Evolutionary conservation across 1,140 invertebrate species (phyloP).

Genomic region (Parasteatoda tepidariorum): DNA sequence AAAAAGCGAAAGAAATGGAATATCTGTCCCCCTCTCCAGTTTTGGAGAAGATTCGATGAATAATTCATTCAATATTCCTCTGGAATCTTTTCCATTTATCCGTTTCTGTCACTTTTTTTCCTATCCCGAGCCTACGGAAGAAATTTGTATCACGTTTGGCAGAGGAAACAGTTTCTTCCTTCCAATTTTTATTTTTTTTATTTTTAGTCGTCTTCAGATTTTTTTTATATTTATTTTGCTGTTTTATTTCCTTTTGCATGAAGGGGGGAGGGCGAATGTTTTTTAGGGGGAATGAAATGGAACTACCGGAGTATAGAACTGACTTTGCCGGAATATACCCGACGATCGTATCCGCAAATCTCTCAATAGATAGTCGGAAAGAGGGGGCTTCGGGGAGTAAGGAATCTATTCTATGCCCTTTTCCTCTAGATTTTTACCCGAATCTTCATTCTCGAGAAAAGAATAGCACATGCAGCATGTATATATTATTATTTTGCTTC

Average conservation of each 20-base stretch:
- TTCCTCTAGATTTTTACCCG: conserved; percentile 7
- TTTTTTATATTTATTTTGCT: conserved; percentile 20
- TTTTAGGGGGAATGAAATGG: background rate
- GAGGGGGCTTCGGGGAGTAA: conserved; percentile 9
- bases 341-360: conserved; percentile 28
- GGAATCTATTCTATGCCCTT: background rate
- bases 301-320: conserved; percentile 40
- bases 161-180: conserved; percentile 52
- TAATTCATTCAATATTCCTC: conserved; percentile 61
- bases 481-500: conserved; percentile 44
- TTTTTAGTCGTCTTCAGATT: background rate
- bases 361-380: conserved; percentile 19
- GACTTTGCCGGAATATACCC: conserved; percentile 26
- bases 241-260: conserved; percentile 24
- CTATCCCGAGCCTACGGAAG: conserved; percentile 28
- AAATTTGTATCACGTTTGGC: conserved; percentile 58
- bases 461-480: conserved; percentile 34
- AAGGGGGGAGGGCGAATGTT: background rate
- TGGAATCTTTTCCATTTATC: conserved; percentile 61
- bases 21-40: conserved; percentile 32
- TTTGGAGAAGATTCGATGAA: conserved; percentile 52
- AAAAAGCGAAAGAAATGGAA: conserved; percentile 55
- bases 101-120: conserved; percentile 57
- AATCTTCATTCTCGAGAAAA: conserved; percentile 32
- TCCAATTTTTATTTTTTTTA: background rate